Evolutionary conservation across 2,888 invertebrate genomes (phyloP).

Genomic region (Micoletzkya japonica): DNA sequence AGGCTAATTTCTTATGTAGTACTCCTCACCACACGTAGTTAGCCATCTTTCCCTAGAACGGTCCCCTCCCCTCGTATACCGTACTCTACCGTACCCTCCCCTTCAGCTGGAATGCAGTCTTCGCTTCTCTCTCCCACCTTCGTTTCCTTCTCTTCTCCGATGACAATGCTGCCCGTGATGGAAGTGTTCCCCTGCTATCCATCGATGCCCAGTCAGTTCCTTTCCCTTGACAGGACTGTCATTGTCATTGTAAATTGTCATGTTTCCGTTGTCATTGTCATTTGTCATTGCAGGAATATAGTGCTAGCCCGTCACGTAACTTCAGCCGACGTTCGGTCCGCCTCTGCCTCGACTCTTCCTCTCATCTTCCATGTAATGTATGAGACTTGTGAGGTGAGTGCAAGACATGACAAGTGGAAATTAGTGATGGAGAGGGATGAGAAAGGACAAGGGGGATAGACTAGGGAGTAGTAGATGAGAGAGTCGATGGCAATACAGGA

Average conservation of each 20-base stretch:
- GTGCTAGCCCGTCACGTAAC: slow-evolving; percentile 98
- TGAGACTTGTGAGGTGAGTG: slow-evolving; percentile 18
- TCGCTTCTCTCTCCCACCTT: slow-evolving; percentile 32
- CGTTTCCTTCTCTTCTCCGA: slow-evolving; percentile 33
- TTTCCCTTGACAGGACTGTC: neutral
- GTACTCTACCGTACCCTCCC: too few species aligned
- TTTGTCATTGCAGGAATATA: slow-evolving; percentile 78
- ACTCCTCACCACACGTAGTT: too few species aligned
- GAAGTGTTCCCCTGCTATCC: slow-evolving; percentile 4
- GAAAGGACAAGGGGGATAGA: neutral
- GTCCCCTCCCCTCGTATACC: too few species aligned
- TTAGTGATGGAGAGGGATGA: too few species aligned
- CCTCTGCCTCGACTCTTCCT: slow-evolving; percentile 97
- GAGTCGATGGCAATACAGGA: neutral
- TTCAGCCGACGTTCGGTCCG: slow-evolving; percentile 97
- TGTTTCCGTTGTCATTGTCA: neutral
- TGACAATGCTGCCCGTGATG: slow-evolving; percentile 25
- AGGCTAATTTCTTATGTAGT: too few species aligned
- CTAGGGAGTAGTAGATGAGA: neutral
- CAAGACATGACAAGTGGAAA: too few species aligned
- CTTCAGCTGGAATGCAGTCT: slow-evolving; percentile 31
- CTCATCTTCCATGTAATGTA: slow-evolving; percentile 82
- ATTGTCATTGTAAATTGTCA: neutral
- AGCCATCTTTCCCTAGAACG: too few species aligned
- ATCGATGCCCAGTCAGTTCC: slow-evolving; percentile 33